phyloP scores from a whole-genome alignment of 2,113 vertebrate genomes.

The Scalopus aquaticus region DNA sequence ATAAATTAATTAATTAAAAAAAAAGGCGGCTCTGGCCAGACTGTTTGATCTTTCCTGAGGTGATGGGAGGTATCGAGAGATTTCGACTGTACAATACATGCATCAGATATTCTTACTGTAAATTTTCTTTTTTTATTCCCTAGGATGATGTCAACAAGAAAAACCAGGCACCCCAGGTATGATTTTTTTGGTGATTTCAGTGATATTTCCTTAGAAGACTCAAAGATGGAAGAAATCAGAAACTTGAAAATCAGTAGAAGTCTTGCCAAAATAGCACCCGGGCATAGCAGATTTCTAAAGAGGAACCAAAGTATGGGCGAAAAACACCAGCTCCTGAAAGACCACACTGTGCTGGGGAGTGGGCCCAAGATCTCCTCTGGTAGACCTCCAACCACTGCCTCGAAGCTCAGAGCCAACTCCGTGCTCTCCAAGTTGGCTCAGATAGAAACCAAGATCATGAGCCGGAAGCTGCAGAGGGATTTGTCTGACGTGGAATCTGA shows the following conservation, averaged over 20 bases:
- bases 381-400: accelerated
- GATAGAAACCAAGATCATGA: conserved; percentile 84
- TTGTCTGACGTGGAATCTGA: neutral
- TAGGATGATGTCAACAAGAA: conserved; percentile 31
- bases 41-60: neutral
- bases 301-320: conserved; percentile 53
- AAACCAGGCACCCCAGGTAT: neutral
- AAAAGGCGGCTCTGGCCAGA: neutral
- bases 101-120: neutral
- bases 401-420: conserved; percentile 35
- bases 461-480: conserved; percentile 59
- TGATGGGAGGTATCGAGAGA: neutral
- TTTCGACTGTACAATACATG: accelerated
- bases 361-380: accelerated
- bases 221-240: neutral
- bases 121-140: neutral
- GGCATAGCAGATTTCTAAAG: conserved; percentile 86
- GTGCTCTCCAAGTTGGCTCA: conserved; percentile 83
- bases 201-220: conserved; percentile 52
- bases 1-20: no score
- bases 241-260: neutral
- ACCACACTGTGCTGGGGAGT: accelerated
- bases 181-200: conserved; percentile 57
- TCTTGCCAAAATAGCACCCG: neutral
- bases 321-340: accelerated